These are phyloP conservation scores for Ephydatia muelleri DNA, from an alignment of 37 sponge, comb jelly and placozoan species.

Conservation along the genomic window DNA sequence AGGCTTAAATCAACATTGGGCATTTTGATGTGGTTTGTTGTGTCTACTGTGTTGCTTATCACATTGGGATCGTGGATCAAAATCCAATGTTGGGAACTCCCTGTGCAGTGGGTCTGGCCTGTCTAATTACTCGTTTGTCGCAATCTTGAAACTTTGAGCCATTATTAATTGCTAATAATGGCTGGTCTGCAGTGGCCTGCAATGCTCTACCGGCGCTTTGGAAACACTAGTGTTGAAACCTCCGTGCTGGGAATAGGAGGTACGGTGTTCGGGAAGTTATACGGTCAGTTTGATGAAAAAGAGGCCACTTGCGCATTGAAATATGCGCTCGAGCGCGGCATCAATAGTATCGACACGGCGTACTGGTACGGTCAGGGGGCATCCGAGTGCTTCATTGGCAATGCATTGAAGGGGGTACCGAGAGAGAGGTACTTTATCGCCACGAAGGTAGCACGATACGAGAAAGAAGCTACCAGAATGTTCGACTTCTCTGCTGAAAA, in stretches of 20 bases:
- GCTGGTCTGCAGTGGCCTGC: no score
- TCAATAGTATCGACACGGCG: slow-evolving; percentile 94
- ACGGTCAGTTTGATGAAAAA: slow-evolving; percentile 48
- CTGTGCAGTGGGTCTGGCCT: no score
- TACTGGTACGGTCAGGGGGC: slow-evolving; percentile 92
- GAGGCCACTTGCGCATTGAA: slow-evolving; percentile 31
- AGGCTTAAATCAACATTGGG: no score
- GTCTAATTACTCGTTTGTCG: no score
- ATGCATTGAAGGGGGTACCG: slow-evolving; percentile 63
- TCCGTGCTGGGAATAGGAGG: slow-evolving; percentile 84
- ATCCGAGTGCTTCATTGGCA: slow-evolving; percentile 84
- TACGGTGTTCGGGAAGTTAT: slow-evolving; percentile 83
- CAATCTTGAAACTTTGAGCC: no score
- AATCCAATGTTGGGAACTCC: no score
- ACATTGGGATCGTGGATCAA: no score
- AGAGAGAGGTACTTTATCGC: slow-evolving; percentile 73
- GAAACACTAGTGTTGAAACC: slow-evolving; percentile 67
- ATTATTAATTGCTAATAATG: no score
- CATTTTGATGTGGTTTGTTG: no score
- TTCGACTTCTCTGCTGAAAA: slow-evolving; percentile 87
- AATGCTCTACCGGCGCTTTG: slow-evolving; percentile 79
- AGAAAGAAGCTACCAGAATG: slow-evolving; percentile 49
- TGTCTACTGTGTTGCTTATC: no score
- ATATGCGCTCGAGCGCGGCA: slow-evolving; percentile 56
- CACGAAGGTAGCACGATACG: slow-evolving; percentile 91